These are phyloP conservation scores for Myotis planiceps DNA, from an alignment of 2,797 vertebrate species.

Conservation along the genomic window DNA sequence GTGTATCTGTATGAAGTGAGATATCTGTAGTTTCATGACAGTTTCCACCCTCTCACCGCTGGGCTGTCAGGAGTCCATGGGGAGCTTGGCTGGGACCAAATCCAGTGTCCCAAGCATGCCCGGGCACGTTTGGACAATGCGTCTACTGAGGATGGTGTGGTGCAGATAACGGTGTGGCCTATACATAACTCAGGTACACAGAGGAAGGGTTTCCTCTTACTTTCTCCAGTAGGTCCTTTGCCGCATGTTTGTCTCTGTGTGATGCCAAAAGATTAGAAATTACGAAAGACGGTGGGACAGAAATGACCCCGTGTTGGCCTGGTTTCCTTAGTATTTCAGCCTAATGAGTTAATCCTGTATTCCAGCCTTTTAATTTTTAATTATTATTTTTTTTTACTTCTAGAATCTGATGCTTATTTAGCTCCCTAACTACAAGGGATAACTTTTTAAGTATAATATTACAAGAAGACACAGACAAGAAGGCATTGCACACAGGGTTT, in stretches of 20 bases:
- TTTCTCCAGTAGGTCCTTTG: not conserved
- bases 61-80: not conserved
- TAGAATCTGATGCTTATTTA: not conserved
- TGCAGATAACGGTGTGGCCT: not conserved
- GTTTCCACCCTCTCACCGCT: not conserved
- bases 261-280: not conserved
- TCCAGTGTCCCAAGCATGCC: not conserved
- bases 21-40: not conserved
- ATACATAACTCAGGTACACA: not conserved
- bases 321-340: not conserved
- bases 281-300: not conserved
- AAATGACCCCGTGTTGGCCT: not conserved
- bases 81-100: not conserved
- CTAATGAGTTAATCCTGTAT: not conserved
- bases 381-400: not conserved
- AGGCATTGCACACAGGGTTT: not conserved
- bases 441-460: not conserved
- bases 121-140: not conserved
- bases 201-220: not conserved
- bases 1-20: not conserved
- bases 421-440: not conserved
- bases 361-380: not conserved
- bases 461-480: not conserved
- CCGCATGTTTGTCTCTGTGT: not conserved
- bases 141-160: not conserved